These are phyloP conservation scores for Limonius californicus DNA, from an alignment of 1,140 invertebrate genomes.

Conservation along the genomic window DNA sequence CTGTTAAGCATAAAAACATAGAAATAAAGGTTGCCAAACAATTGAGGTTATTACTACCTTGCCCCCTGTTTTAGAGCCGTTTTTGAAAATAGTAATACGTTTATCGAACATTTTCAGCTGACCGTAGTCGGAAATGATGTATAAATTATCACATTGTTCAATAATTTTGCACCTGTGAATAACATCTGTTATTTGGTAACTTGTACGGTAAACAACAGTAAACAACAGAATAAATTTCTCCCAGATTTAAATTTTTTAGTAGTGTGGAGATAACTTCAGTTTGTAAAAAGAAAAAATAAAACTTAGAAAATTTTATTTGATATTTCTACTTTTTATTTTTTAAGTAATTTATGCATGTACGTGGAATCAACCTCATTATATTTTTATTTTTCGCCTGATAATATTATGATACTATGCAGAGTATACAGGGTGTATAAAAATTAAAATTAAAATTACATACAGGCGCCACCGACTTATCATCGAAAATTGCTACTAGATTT, in stretches of 20 bases:
- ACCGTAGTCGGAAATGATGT: background rate
- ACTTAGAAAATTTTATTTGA: no score
- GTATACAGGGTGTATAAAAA: background rate
- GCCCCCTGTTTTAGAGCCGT: constrained; percentile 31
- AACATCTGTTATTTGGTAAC: background rate
- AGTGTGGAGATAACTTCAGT: background rate
- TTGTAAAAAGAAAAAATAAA: background rate
- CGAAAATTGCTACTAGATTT: background rate
- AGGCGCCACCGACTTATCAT: no score
- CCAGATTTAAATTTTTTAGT: background rate
- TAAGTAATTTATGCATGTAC: no score
- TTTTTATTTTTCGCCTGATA: no score
- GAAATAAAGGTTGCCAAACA: background rate
- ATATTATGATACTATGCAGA: no score
- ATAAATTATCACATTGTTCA: no score
- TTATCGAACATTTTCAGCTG: constrained; percentile 23
- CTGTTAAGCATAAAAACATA: constrained; percentile 2
- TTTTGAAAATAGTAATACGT: constrained; percentile 35
- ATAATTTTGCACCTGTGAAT: background rate
- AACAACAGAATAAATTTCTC: background rate
- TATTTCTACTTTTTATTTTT: no score
- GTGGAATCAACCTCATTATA: no score
- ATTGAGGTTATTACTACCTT: constrained; percentile 20
- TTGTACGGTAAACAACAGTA: background rate
- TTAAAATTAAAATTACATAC: no score